phyloP scores from a whole-genome alignment of 2,888 invertebrate species.

The Thymelicus lineola region DNA sequence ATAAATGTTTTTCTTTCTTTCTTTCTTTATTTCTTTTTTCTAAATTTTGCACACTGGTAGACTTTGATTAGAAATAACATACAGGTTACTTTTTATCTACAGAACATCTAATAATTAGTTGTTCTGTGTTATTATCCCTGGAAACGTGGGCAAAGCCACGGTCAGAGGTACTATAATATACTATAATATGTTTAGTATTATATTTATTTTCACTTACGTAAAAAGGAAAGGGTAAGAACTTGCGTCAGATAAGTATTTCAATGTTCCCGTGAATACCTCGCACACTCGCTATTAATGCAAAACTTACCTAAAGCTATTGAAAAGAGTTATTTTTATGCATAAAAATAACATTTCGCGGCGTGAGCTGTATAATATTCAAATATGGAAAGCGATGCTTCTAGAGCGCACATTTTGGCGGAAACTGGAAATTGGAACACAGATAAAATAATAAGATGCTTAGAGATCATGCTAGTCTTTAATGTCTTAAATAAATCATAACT shows the following conservation, averaged over 20 bases:
- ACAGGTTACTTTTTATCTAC: too few relatives aligned
- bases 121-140: too few relatives aligned
- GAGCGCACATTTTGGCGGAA: neutral
- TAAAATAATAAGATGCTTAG: neutral
- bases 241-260: neutral
- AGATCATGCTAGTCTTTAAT: neutral
- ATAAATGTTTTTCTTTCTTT: too few relatives aligned
- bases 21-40: too few relatives aligned
- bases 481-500: neutral
- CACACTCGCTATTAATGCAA: neutral
- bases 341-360: conserved; percentile 5
- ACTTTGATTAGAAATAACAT: too few relatives aligned
- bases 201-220: too few relatives aligned
- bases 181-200: too few relatives aligned
- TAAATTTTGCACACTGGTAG: too few relatives aligned
- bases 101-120: too few relatives aligned
- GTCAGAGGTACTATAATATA: too few relatives aligned
- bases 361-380: neutral
- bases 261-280: neutral
- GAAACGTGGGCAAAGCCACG: too few relatives aligned
- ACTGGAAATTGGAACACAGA: neutral
- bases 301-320: conserved; percentile 1
- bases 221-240: too few relatives aligned
- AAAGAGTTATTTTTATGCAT: conserved; percentile 12
- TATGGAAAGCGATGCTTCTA: neutral